Evolutionary conservation across 1,140 invertebrate genomes (phyloP).

Genomic region (Dysdera silvatica): DNA sequence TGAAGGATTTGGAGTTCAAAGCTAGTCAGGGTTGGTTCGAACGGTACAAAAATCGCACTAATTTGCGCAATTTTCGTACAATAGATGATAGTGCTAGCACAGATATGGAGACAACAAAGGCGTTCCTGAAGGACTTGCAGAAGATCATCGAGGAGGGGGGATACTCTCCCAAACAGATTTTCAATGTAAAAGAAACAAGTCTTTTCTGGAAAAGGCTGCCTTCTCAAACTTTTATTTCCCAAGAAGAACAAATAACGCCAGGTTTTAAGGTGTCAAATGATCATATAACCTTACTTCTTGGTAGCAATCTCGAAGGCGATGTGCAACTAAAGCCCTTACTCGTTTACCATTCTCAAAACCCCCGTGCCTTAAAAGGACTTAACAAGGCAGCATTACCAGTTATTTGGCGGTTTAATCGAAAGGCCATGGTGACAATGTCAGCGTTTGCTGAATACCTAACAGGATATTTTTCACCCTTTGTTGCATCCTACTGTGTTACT

Average conservation of each 20-base stretch:
- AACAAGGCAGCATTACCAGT: slow-evolving; percentile 2
- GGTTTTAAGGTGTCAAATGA: slow-evolving; percentile 16
- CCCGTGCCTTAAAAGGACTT: not conserved
- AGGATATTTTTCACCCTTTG: slow-evolving; percentile 18
- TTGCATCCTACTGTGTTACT: slow-evolving; percentile 8
- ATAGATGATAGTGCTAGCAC: slow-evolving; percentile 40
- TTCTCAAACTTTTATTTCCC: slow-evolving; percentile 2
- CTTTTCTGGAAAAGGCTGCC: slow-evolving; percentile 4
- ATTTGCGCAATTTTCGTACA: no score
- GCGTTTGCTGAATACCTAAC: slow-evolving; percentile 27
- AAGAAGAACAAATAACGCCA: not conserved
- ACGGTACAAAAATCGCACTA: no score
- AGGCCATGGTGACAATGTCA: slow-evolving; percentile 11
- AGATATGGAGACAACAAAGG: slow-evolving; percentile 37
- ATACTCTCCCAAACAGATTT: slow-evolving; percentile 37
- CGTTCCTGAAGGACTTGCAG: slow-evolving; percentile 36
- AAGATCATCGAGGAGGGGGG: slow-evolving; percentile 40
- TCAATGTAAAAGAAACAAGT: slow-evolving; percentile 24
- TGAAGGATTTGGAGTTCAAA: no score
- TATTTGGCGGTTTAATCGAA: slow-evolving; percentile 11
- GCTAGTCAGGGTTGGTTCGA: no score
- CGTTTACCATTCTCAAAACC: slow-evolving; percentile 8
- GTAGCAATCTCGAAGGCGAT: not conserved
- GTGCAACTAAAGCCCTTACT: slow-evolving; percentile 14
- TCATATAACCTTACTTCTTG: not conserved